Evolutionary conservation across 2,113 vertebrate genomes (phyloP).

Genomic region (Mus musculus): GRCm39 chr14:4167501-4168000

Average conservation of each 20-base stretch:
- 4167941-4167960: neutral
- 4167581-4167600: neutral
- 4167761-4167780: neutral
- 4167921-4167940: neutral
- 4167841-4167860: no score
- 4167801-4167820: neutral
- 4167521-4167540: neutral
- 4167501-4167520: conserved; percentile 3
- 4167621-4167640: neutral
- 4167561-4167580: neutral
- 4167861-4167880: neutral
- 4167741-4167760: neutral
- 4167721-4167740: neutral
- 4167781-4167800: neutral
- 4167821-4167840: neutral
- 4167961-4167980: neutral
- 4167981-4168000: neutral
- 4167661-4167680: neutral
- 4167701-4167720: neutral
- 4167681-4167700: neutral
- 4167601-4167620: neutral
- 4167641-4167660: neutral
- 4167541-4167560: neutral
- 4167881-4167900: neutral
- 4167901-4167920: neutral